Evolutionary conservation across 2,797 vertebrate genomes (phyloP).

Genomic region (Pachyuromys duprasi): DNA sequence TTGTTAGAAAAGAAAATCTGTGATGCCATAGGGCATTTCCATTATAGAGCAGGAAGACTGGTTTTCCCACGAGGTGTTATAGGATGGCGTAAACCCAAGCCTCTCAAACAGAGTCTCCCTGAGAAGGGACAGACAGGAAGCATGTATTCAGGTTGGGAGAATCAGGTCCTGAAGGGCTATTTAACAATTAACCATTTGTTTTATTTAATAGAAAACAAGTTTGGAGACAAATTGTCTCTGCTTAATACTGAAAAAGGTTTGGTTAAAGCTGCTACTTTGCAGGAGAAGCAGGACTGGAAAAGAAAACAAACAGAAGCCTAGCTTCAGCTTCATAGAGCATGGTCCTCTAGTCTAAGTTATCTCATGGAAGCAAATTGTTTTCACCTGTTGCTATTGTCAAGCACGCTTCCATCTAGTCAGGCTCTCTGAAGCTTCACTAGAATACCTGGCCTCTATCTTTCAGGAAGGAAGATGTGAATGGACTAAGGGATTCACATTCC

Average conservation of each 20-base stretch:
- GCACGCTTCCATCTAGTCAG: rapidly evolving
- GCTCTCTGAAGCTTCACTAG: too few relatives aligned
- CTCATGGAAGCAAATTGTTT: not conserved
- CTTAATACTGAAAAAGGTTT: not conserved
- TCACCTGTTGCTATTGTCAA: not conserved
- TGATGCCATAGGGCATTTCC: not conserved
- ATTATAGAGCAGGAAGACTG: not conserved
- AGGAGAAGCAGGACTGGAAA: not conserved
- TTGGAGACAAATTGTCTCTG: not conserved
- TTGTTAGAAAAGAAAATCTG: not conserved
- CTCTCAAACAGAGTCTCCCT: not conserved
- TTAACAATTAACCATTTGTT: not conserved
- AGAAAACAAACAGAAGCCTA: not conserved
- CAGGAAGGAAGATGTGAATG: not conserved
- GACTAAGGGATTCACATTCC: not conserved
- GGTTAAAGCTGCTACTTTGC: not conserved
- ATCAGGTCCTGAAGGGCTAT: rapidly evolving
- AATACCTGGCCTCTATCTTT: rapidly evolving
- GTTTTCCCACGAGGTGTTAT: not conserved
- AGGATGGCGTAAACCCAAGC: not conserved
- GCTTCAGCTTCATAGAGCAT: not conserved
- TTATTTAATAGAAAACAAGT: not conserved
- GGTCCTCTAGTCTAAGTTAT: not conserved
- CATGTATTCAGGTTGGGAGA: rapidly evolving
- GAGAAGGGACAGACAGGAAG: too few relatives aligned